Percentiles rank a stretch among this genome's conserved stretches.
Conservation (phyloP, 2,797 vertebrate genomes). For the Hybognathus amarus region DNA sequence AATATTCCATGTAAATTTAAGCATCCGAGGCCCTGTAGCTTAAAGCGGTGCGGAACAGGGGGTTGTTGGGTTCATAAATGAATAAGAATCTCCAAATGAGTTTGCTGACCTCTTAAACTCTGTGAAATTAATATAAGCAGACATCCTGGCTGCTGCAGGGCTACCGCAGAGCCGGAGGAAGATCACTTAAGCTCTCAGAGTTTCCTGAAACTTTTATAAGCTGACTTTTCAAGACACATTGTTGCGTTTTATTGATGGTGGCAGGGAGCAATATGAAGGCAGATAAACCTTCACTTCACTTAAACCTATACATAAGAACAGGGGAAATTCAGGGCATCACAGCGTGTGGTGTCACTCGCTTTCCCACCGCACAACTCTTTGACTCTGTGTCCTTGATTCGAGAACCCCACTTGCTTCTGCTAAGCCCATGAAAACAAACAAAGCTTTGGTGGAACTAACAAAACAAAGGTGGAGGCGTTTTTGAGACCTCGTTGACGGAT, state of each 20-base stretch:
- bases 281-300: conserved; percentile 85
- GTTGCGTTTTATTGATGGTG: conserved; percentile 86
- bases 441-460: conserved; percentile 26
- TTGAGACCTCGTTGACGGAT: conserved; percentile 30
- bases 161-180: conserved; percentile 81
- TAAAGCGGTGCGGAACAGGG: conserved; percentile 78
- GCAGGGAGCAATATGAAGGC: conserved; percentile 82
- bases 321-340: conserved; percentile 76
- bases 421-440: conserved; percentile 43
- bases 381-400: conserved; percentile 36
- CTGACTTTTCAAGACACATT: conserved; percentile 87
- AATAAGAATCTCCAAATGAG: conserved; percentile 91
- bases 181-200: conserved; percentile 92
- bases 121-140: conserved; percentile 99
- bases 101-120: conserved; percentile 95
- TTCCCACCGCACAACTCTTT: conserved; percentile 67
- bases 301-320: conserved; percentile 80
- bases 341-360: conserved; percentile 76
- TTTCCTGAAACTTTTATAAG: conserved; percentile 96
- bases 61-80: conserved; percentile 89
- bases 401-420: conserved; percentile 32
- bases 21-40: conserved; percentile 76
- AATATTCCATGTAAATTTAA: conserved; percentile 77
- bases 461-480: conserved; percentile 32
- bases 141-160: conserved; percentile 85